A percentile compares a stretch with the other conserved stretches of the same genome.
phyloP scores from a whole-genome alignment of 2,113 vertebrate genomes.

The Dromiciops gliroides region DNA sequence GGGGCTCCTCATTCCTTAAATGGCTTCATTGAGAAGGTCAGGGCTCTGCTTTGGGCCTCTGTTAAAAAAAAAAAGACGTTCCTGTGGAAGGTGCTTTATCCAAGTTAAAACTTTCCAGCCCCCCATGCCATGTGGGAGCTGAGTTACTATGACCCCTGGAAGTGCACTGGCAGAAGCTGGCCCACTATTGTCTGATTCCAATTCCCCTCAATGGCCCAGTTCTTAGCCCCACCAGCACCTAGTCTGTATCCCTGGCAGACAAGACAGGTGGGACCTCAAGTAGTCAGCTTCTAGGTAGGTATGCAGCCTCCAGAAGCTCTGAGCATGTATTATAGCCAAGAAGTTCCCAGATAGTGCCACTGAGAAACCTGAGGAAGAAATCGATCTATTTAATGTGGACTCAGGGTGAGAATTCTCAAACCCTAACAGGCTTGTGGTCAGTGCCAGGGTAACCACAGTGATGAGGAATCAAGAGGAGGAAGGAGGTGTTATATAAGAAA shows the following conservation, averaged over 20 bases:
- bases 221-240: slow-evolving; percentile 90
- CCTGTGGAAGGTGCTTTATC: slow-evolving; percentile 53
- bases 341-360: slow-evolving; percentile 85
- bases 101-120: slow-evolving; percentile 86
- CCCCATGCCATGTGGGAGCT: slow-evolving; percentile 97
- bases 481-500: slow-evolving; percentile 41
- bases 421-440: slow-evolving; percentile 87
- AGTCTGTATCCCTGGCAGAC: slow-evolving; percentile 91
- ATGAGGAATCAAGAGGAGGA: slow-evolving; percentile 53
- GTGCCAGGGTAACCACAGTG: slow-evolving; percentile 76
- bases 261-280: slow-evolving; percentile 92
- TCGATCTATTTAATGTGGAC: slow-evolving; percentile 94
- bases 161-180: slow-evolving; percentile 95
- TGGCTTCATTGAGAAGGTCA: background rate
- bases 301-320: slow-evolving; percentile 89
- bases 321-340: slow-evolving; percentile 88
- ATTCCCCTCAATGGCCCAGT: slow-evolving; percentile 91
- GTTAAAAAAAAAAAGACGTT: slow-evolving; percentile 66
- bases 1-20: background rate
- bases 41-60: slow-evolving; percentile 69
- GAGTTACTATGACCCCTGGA: slow-evolving; percentile 94
- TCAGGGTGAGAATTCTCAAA: slow-evolving; percentile 91
- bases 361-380: slow-evolving; percentile 86
- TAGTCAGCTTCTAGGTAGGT: slow-evolving; percentile 89
- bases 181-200: slow-evolving; percentile 90